Percentiles rank a stretch among this genome's conserved stretches.
These are phyloP conservation scores for Trissolcus brochymenae DNA, from an alignment of 2,888 invertebrate genomes.

Conservation along the genomic window DNA sequence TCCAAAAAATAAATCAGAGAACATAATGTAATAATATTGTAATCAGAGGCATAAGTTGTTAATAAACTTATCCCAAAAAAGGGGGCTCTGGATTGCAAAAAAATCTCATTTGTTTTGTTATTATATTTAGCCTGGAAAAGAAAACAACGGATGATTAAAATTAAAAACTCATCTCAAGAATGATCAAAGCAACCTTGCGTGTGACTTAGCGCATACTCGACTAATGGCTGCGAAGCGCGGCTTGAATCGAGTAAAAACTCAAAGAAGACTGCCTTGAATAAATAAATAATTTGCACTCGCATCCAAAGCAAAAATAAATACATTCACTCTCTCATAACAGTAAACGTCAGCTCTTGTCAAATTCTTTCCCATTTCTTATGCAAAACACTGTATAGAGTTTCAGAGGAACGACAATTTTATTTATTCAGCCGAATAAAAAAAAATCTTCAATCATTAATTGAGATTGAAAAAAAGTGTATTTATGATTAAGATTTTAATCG, in stretches of 20 bases:
- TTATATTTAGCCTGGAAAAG: conserved; percentile 17
- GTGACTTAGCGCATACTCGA: conserved; percentile 60
- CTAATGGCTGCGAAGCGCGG: conserved; percentile 57
- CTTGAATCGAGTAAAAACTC: conserved; percentile 63
- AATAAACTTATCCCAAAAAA: neutral
- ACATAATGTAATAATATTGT: too few species aligned
- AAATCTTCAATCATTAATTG: too few species aligned
- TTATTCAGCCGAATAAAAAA: too few species aligned
- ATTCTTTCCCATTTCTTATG: conserved; percentile 12
- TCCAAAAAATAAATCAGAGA: too few species aligned
- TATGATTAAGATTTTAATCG: too few species aligned
- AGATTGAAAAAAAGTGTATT: too few species aligned
- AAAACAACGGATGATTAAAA: conserved; percentile 32
- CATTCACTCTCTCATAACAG: conserved; percentile 40
- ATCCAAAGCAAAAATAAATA: conserved; percentile 34
- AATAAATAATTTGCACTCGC: conserved; percentile 62
- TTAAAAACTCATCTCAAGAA: conserved; percentile 43
- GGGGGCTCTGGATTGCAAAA: neutral
- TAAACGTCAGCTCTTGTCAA: conserved; percentile 21
- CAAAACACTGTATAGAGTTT: neutral
- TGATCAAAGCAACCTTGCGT: conserved; percentile 57
- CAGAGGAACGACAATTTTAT: neutral
- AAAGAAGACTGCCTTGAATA: conserved; percentile 69
- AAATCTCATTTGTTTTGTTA: conserved; percentile 17
- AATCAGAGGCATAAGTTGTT: too few species aligned